A percentile compares a stretch with the other conserved stretches of the same genome.
phyloP scores from a whole-genome alignment of 2,113 vertebrate genomes.

The Trichechus manatus region DNA sequence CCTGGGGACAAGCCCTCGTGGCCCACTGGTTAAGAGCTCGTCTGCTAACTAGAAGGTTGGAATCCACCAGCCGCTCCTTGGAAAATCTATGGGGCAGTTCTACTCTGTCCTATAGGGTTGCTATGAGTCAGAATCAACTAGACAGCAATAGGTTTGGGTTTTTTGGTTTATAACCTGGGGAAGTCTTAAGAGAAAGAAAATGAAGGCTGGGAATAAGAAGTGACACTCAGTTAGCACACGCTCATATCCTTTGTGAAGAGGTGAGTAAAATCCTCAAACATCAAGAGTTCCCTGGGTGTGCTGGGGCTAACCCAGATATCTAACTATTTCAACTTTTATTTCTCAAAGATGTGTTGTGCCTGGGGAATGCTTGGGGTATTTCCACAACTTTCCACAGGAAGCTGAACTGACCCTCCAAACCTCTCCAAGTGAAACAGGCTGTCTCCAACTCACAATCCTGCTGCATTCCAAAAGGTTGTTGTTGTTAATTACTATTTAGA shows the following conservation, averaged over 20 bases:
- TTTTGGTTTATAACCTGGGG: not conserved
- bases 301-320: not conserved
- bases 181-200: conserved; percentile 4
- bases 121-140: too few relatives aligned
- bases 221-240: not conserved
- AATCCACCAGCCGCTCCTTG: too few relatives aligned
- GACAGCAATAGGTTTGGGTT: too few relatives aligned
- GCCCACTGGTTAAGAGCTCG: too few relatives aligned
- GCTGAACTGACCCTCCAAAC: not conserved
- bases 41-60: too few relatives aligned
- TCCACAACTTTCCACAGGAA: not conserved
- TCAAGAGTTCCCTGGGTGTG: not conserved
- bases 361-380: not conserved
- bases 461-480: not conserved
- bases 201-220: not conserved
- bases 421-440: not conserved
- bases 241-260: not conserved
- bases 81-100: too few relatives aligned
- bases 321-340: not conserved
- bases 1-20: too few relatives aligned
- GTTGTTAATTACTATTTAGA: not conserved
- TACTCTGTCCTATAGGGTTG: too few relatives aligned
- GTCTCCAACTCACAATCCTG: not conserved
- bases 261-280: not conserved
- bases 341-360: not conserved